These are phyloP conservation scores for Cryptocheilus praepositus DNA, from an alignment of 2,888 invertebrate genomes.

Conservation along the genomic window DNA sequence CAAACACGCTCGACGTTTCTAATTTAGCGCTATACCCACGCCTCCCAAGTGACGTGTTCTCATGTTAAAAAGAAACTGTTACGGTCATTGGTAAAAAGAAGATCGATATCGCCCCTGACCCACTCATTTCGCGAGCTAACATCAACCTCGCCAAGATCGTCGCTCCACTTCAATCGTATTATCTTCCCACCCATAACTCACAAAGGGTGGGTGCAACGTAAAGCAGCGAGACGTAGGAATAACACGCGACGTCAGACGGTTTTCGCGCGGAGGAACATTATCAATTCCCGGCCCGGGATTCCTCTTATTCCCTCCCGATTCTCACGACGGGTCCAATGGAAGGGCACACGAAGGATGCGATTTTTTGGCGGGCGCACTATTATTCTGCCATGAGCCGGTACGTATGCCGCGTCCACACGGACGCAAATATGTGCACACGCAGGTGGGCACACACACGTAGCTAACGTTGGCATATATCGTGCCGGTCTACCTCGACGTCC, in stretches of 20 bases:
- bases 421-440: not conserved
- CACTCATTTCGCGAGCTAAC: too few relatives aligned
- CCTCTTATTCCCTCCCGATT: slow-evolving; percentile 21
- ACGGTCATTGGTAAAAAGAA: too few relatives aligned
- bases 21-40: too few relatives aligned
- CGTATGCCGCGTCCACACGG: not conserved
- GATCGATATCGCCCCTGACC: too few relatives aligned
- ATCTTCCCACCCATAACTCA: too few relatives aligned
- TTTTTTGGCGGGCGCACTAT: slow-evolving; percentile 39
- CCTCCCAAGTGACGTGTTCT: too few relatives aligned
- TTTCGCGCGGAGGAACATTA: slow-evolving; percentile 13
- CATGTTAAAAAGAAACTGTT: too few relatives aligned
- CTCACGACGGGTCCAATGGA: slow-evolving; percentile 32
- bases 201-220: not conserved
- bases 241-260: slow-evolving; percentile 3
- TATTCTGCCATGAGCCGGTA: slow-evolving; percentile 29
- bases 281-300: slow-evolving; percentile 9
- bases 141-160: too few relatives aligned
- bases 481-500: slow-evolving; percentile 12
- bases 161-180: too few relatives aligned
- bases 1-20: too few relatives aligned
- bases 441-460: not conserved
- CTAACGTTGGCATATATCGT: not conserved
- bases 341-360: slow-evolving; percentile 39
- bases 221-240: not conserved